Evolutionary conservation across 2,797 vertebrate genomes (phyloP).

Genomic region (Masticophis lateralis): DNA sequence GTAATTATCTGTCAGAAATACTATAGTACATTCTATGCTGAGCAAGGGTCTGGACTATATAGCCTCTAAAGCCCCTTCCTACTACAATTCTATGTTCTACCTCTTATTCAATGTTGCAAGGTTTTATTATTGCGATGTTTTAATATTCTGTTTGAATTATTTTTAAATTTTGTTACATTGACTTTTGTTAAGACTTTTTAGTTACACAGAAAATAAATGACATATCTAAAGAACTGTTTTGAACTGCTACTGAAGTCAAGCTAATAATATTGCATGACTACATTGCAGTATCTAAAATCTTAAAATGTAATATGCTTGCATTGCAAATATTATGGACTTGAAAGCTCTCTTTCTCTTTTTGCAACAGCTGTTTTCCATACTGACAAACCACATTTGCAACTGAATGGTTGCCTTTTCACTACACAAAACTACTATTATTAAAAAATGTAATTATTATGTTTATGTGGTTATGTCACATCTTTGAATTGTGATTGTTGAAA

Average conservation of each 20-base stretch:
- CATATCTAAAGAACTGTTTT: background rate
- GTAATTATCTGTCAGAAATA: background rate
- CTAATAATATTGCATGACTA: background rate
- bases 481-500: background rate
- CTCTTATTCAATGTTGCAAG: background rate
- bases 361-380: background rate
- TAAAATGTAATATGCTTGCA: background rate
- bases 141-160: background rate
- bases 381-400: background rate
- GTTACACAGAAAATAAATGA: background rate
- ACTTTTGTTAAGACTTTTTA: background rate
- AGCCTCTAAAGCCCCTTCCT: background rate
- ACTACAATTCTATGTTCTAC: background rate
- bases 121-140: background rate
- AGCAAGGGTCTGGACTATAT: background rate
- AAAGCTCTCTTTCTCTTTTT: background rate
- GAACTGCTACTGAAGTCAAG: background rate
- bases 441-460: background rate
- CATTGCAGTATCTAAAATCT: background rate
- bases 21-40: background rate
- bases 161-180: background rate
- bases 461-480: background rate
- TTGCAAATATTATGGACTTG: background rate
- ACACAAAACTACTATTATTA: background rate
- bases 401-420: background rate